Conservation (phyloP, 2,113 vertebrate genomes). For the Callaeas wilsoni region DNA sequence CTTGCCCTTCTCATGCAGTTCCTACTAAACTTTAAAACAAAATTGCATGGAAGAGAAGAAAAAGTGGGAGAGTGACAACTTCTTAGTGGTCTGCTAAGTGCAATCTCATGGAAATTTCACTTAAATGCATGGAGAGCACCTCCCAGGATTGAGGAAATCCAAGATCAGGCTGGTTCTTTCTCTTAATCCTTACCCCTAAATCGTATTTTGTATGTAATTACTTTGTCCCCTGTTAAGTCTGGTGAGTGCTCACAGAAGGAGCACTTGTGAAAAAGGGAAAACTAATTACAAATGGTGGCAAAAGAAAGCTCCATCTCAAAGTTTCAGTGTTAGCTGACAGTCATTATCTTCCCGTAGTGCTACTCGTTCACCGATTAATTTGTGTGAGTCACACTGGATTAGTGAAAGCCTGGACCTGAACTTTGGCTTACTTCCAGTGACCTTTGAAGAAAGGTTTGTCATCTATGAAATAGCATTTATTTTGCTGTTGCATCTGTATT, state of each 20-base stretch:
- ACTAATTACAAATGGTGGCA: neutral
- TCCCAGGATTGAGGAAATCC: constrained; percentile 59
- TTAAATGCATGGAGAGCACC: neutral
- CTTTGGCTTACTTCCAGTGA: neutral
- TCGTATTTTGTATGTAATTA: neutral
- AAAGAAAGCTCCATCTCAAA: neutral
- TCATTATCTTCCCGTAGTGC: neutral
- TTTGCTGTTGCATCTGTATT: constrained; percentile 39
- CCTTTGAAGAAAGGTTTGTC: constrained; percentile 40
- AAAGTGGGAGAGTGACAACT: neutral
- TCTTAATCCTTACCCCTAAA: neutral
- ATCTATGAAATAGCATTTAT: constrained; percentile 49
- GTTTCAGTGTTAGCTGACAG: neutral
- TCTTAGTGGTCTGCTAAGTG: constrained; percentile 5
- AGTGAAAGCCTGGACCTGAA: neutral
- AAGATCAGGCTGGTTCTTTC: neutral
- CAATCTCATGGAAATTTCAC: neutral
- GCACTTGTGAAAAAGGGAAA: neutral
- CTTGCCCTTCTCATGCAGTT: neutral
- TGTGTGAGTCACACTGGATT: neutral
- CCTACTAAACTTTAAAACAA: neutral
- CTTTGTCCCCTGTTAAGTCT: neutral
- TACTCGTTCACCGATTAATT: neutral
- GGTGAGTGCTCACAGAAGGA: neutral
- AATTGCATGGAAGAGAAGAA: neutral